Evolutionary conservation across 30 jellyfish, hydroid and myxozoan genomes (phyloP).

Genomic region (Aurelia sp.): DNA sequence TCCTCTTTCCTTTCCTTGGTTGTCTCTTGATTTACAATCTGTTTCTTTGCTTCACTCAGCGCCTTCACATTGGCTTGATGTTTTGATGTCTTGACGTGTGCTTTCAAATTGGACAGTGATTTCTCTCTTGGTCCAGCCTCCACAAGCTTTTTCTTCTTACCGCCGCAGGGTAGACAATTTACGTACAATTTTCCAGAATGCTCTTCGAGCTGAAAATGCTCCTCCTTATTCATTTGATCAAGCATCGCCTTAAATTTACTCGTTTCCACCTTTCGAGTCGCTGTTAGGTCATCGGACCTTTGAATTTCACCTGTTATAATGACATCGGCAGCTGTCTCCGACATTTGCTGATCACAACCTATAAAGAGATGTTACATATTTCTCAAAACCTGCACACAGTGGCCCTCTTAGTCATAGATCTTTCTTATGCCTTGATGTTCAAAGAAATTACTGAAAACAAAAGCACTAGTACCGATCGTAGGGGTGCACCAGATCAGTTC

Average conservation of each 20-base stretch:
- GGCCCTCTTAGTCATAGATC: too few relatives aligned
- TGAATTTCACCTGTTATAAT: too few relatives aligned
- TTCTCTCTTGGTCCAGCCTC: slow-evolving; percentile 37
- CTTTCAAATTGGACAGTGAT: slow-evolving; percentile 17
- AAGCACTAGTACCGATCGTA: too few relatives aligned
- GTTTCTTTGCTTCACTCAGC: slow-evolving; percentile 20
- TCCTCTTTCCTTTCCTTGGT: background rate
- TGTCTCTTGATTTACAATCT: background rate
- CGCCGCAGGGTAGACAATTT: slow-evolving; percentile 21
- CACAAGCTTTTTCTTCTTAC: slow-evolving; percentile 23
- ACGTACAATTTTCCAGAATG: slow-evolving; percentile 23
- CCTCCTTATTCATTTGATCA: slow-evolving; percentile 22
- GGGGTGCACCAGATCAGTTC: too few relatives aligned
- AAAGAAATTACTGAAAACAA: too few relatives aligned
- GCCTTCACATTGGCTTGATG: slow-evolving; percentile 26
- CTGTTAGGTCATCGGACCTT: too few relatives aligned
- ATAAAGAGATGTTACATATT: too few relatives aligned
- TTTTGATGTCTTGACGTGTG: slow-evolving; percentile 22
- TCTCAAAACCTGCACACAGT: too few relatives aligned
- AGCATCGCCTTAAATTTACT: slow-evolving; percentile 6
- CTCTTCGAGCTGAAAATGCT: slow-evolving; percentile 21
- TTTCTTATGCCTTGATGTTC: too few relatives aligned
- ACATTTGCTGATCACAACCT: too few relatives aligned
- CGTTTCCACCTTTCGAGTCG: slow-evolving; percentile 6
- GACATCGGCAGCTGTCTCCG: too few relatives aligned